These are phyloP conservation scores for Andrena minutula DNA, from an alignment of 2,888 invertebrate genomes.

Conservation along the genomic window DNA sequence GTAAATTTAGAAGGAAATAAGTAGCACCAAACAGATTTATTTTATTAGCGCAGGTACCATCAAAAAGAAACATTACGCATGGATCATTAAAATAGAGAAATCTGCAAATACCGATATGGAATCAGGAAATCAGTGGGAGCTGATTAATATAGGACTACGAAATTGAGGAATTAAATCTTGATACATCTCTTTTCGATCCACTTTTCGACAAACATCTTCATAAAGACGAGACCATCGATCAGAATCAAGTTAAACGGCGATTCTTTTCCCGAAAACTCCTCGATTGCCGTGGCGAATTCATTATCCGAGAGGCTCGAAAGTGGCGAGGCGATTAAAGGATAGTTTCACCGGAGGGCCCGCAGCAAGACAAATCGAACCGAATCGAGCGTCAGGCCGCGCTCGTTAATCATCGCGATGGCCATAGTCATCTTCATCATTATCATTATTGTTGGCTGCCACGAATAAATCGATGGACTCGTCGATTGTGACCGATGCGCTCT, in stretches of 20 bases:
- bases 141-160: neutral
- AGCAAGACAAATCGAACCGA: constrained; percentile 72
- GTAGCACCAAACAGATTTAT: neutral
- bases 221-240: constrained; percentile 55
- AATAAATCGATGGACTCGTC: constrained; percentile 60
- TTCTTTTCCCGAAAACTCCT: constrained; percentile 52
- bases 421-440: constrained; percentile 73
- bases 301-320: constrained; percentile 57
- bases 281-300: constrained; percentile 69
- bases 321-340: constrained; percentile 71
- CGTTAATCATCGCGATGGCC: constrained; percentile 72
- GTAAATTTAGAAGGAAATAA: neutral
- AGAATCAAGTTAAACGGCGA: constrained; percentile 57
- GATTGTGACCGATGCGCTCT: constrained; percentile 59
- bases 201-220: constrained; percentile 14
- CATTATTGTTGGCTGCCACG: constrained; percentile 61
- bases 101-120: neutral
- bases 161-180: neutral
- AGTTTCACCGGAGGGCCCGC: constrained; percentile 59
- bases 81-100: neutral
- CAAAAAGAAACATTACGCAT: too few species aligned
- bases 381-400: constrained; percentile 59
- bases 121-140: neutral
- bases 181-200: neutral
- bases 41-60: neutral